Base-by-base conservation (phyloP, 2,797 vertebrate genomes). In the Coregonus ussuriensis region DNA sequence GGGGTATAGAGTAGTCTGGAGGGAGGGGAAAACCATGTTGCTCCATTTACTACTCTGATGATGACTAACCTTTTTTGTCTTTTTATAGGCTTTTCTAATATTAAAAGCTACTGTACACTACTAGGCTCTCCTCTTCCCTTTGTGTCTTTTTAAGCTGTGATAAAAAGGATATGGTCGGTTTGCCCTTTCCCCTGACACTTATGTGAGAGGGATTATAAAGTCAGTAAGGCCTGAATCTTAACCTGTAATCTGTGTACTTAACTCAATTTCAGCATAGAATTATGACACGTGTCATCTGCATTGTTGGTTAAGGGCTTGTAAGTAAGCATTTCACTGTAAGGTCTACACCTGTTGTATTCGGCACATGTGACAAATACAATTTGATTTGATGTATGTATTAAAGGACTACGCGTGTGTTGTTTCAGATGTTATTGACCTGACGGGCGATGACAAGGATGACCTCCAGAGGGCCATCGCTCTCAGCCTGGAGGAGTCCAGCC, bases 391-490 rank as follows among this genome's bases (percentile, higher is more conserved):
- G 41, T 0, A 47, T 47, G 9, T 3, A 47, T 47, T 47, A 47
- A 69, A 69, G 35, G 1, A 69, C 35, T 41, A 7, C 9, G 11
- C 3, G 41, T 47, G 41, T 69, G 16, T 69, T 41, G 11, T 91
- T 95, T 88, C 93, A 99, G 98, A 97, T 93, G 97, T 98, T 85
- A 98, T 99, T 84, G 98, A 99, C 93, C 95, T 99, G 91, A 99
- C 98, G 77, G 98, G 97, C 78, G 98, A 99, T 86, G 98, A 99
- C 94, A 99, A 99, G 95, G 98, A 99, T 96, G 98, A 99, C 94
- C 96, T 99, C 89, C 98, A 99, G 94, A 96, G 97, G 88, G 98
- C 98, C 75, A 99, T 99, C 79, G 98, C 98, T 85, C 96, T 99
- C 92, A 99, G 98, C 91, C 93, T 99, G 95, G 98, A 98, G 89